Conservation (phyloP, 2,888 invertebrate species). For the Mylabris sibirica region DNA sequence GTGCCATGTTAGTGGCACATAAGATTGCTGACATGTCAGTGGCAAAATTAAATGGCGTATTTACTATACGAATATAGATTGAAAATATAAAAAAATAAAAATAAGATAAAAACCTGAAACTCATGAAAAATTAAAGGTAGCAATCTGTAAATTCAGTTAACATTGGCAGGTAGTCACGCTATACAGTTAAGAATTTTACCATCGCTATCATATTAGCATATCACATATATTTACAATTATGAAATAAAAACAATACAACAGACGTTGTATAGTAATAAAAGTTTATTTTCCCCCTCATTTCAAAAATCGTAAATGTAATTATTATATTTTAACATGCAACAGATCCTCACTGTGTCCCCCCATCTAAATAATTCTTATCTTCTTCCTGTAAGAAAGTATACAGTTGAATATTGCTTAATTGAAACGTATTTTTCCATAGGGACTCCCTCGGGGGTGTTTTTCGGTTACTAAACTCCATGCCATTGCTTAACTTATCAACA, state of each 20-base stretch:
- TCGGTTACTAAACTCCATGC: background rate
- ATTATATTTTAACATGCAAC: constrained; percentile 48
- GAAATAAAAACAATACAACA: constrained; percentile 43
- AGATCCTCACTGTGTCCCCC: constrained; percentile 1
- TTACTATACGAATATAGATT: constrained; percentile 30
- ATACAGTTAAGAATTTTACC: constrained; percentile 34
- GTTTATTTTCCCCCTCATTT: constrained; percentile 39
- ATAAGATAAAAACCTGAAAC: constrained; percentile 15
- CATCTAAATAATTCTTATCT: background rate
- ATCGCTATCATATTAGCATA: constrained; percentile 46
- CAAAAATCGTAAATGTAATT: constrained; percentile 33
- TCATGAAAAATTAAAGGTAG: constrained; percentile 43
- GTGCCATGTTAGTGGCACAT: constrained; percentile 34
- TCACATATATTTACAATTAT: constrained; percentile 48
- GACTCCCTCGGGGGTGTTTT: background rate
- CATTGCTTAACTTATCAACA: background rate
- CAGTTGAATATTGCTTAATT: background rate
- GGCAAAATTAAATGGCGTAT: constrained; percentile 36
- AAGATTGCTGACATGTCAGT: constrained; percentile 30
- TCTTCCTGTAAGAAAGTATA: background rate
- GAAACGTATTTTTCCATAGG: constrained; percentile 2
- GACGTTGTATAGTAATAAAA: constrained; percentile 43
- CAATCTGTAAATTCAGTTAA: constrained; percentile 46
- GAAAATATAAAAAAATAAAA: constrained; percentile 18
- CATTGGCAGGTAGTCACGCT: constrained; percentile 52